phyloP scores from a whole-genome alignment of 2,113 vertebrate genomes.

The Suricata suricatta region DNA sequence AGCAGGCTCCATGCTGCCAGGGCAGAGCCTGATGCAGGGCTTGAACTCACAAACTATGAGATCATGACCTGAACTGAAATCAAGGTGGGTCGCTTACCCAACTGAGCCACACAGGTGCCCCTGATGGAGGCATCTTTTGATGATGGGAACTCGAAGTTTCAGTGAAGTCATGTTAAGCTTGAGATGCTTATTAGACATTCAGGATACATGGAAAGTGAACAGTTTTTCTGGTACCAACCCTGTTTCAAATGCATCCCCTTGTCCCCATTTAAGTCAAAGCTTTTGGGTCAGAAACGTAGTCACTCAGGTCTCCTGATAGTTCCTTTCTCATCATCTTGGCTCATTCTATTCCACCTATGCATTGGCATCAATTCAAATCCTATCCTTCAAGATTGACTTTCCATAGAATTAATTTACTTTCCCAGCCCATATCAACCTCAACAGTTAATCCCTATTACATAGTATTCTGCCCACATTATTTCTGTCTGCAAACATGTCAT shows the following conservation, averaged over 20 bases:
- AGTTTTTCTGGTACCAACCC: neutral
- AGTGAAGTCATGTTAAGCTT: neutral
- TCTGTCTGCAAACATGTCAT: neutral
- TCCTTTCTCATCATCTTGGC: neutral
- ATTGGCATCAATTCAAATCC: neutral
- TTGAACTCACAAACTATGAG: too few species aligned
- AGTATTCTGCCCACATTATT: neutral
- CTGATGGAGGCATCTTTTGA: neutral
- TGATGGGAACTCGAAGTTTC: neutral
- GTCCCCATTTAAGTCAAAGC: neutral
- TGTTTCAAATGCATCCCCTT: neutral
- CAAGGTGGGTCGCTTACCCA: too few species aligned
- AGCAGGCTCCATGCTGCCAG: too few species aligned
- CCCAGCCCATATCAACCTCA: neutral
- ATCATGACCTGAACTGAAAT: too few species aligned
- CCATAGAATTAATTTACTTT: neutral
- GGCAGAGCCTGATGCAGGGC: too few species aligned
- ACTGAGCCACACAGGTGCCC: too few species aligned
- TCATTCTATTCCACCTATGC: neutral
- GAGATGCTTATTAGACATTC: neutral
- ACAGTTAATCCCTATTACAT: neutral
- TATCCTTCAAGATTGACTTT: neutral
- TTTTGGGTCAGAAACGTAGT: neutral
- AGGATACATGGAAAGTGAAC: neutral
- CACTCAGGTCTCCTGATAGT: neutral